Conservation (phyloP, 2,888 invertebrate genomes). For the Melikaiella ostensackeni region DNA sequence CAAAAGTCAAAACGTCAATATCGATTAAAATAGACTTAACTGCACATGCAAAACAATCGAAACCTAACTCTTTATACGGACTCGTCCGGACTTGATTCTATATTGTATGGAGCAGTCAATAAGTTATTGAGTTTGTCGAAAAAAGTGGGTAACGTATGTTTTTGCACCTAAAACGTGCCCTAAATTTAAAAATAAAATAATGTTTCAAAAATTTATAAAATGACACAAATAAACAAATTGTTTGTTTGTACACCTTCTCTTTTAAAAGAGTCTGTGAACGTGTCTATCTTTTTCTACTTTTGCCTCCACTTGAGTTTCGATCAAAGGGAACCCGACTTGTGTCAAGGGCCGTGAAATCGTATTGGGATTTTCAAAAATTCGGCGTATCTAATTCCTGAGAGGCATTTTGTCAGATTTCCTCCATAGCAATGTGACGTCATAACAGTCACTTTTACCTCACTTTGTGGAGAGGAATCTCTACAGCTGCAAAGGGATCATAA, state of each 20-base stretch:
- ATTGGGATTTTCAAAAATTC: slow-evolving; percentile 31
- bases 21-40: too few relatives aligned
- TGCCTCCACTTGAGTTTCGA: neutral
- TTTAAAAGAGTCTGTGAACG: neutral
- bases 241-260: neutral
- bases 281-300: neutral
- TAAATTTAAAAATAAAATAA: neutral
- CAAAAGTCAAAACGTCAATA: too few relatives aligned
- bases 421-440: neutral
- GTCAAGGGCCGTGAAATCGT: slow-evolving; percentile 37
- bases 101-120: too few relatives aligned
- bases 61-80: too few relatives aligned
- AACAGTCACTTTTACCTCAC: slow-evolving; percentile 14
- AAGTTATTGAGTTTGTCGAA: too few relatives aligned
- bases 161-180: too few relatives aligned
- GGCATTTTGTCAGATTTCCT: slow-evolving; percentile 20
- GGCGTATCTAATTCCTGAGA: slow-evolving; percentile 19
- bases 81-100: too few relatives aligned
- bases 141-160: too few relatives aligned
- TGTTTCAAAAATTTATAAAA: neutral
- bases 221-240: neutral
- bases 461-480: neutral
- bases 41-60: too few relatives aligned
- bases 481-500: slow-evolving; percentile 35
- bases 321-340: slow-evolving; percentile 25